Evolutionary conservation across 2,113 vertebrate genomes (phyloP), one percentile per base, ranked within the genome.

Genomic region (Myxocyprinus asiaticus): DNA sequence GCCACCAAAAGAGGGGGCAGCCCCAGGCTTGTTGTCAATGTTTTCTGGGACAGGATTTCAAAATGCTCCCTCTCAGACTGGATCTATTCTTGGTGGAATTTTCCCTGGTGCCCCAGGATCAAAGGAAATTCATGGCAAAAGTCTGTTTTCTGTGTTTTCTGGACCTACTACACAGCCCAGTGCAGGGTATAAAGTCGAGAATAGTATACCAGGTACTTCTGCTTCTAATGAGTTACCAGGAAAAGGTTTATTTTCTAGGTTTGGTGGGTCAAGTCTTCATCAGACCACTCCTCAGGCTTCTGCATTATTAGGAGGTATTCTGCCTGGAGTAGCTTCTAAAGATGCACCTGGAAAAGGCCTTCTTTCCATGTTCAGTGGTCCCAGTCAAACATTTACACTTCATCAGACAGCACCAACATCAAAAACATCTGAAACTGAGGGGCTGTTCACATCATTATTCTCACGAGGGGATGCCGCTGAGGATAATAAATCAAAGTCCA

Each of bases 81-180:
- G 86, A 22, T 87, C 87, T 56, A 78, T 92, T 80, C 90, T 93
- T 66, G 88, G 85, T 67, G 91, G 88, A 0, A 73, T 90, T n/a
- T 84, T 90, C 82, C 63, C 87, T 70, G 86, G 87, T n/a, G 22
- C 82, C 56, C 14, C 76, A 62, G 80, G 87, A 66, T 55, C 82
- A 47, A 85, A 81, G 59, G 84, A 87, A 4, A 15, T 76, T 22
- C 64, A 82, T 62, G 84, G 84, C 81, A 91, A 82, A 67, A 89
- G 81, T 84, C 64, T 94, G 75, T 93, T 95, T 88, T 94, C 94
- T 50, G 92, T 94, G 77, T 90, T 95, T 73, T 90, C 83, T 83
- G 88, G 81, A 72, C 45, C 80, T 5, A 81, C n/a, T 76, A 48
- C 76, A 58, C 78, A 80, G 3, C 5, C 76, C 1, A 50, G 55